phyloP scores from a whole-genome alignment of 2,113 vertebrate species.

The Abramis brama region DNA sequence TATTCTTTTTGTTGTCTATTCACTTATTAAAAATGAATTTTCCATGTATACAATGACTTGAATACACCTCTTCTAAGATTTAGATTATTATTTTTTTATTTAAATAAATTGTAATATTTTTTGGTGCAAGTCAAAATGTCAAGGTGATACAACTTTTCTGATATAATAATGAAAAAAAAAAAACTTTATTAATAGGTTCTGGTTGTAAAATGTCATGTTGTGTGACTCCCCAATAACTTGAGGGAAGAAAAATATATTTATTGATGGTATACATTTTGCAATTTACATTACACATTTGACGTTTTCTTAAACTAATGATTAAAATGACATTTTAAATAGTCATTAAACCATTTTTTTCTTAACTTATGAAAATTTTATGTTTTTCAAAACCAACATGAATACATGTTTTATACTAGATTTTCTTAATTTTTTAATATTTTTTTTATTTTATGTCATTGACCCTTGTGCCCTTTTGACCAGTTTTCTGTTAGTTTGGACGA shows the following conservation, averaged over 20 bases:
- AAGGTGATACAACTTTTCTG: not conserved
- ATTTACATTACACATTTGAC: not conserved
- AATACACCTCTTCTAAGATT: not conserved
- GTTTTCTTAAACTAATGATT: not conserved
- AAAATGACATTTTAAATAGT: not conserved
- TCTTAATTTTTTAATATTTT: not conserved
- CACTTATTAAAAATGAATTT: not conserved
- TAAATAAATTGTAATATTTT: not conserved
- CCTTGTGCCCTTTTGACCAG: slow-evolving; percentile 8
- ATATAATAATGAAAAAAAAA: too few relatives aligned
- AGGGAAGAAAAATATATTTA: not conserved
- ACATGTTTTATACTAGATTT: not conserved
- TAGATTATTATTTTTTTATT: not conserved
- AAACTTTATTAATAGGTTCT: too few relatives aligned
- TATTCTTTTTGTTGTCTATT: not conserved
- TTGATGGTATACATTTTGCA: not conserved
- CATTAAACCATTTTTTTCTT: not conserved
- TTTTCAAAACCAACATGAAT: too few relatives aligned
- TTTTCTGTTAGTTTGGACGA: slow-evolving; percentile 38
- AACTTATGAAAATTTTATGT: too few relatives aligned
- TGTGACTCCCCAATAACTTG: not conserved
- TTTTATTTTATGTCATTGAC: not conserved
- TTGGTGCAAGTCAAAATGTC: not conserved
- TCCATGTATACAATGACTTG: not conserved
- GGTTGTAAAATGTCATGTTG: too few relatives aligned